Evolutionary conservation across 2,888 invertebrate species (phyloP).

Genomic region (Drosophila paracracens): DNA sequence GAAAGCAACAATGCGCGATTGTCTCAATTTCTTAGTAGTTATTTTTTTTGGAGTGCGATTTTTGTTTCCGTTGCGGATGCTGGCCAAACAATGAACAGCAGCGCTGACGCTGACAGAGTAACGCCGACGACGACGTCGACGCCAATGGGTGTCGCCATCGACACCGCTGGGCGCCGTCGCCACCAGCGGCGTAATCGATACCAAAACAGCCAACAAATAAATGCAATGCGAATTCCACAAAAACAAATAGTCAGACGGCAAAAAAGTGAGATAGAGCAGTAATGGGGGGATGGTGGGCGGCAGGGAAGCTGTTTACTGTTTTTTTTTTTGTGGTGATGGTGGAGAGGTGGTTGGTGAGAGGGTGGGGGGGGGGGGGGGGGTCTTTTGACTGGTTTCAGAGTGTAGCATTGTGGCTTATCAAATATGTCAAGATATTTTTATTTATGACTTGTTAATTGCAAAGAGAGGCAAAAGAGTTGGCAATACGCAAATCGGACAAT

Average conservation of each 20-base stretch:
- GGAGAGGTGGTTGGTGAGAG: too few species aligned
- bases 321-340: too few species aligned
- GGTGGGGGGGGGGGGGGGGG: neutral
- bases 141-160: slow-evolving; percentile 42
- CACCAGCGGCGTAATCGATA: slow-evolving; percentile 53
- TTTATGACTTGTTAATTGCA: slow-evolving; percentile 81
- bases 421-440: slow-evolving; percentile 74
- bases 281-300: neutral
- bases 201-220: slow-evolving; percentile 35
- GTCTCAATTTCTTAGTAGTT: slow-evolving; percentile 30
- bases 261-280: neutral
- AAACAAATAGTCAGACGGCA: neutral
- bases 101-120: slow-evolving; percentile 4
- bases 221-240: slow-evolving; percentile 48
- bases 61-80: slow-evolving; percentile 54
- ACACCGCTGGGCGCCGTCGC: slow-evolving; percentile 32
- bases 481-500: slow-evolving; percentile 69
- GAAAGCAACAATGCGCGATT: slow-evolving; percentile 35
- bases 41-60: slow-evolving; percentile 40
- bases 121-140: slow-evolving; percentile 18
- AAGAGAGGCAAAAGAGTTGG: slow-evolving; percentile 72
- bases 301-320: slow-evolving; percentile 2
- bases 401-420: slow-evolving; percentile 57
- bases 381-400: slow-evolving; percentile 45
- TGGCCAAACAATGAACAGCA: slow-evolving; percentile 45